phyloP scores from a whole-genome alignment of 2,113 vertebrate genomes.

The Oryzias woworae region DNA sequence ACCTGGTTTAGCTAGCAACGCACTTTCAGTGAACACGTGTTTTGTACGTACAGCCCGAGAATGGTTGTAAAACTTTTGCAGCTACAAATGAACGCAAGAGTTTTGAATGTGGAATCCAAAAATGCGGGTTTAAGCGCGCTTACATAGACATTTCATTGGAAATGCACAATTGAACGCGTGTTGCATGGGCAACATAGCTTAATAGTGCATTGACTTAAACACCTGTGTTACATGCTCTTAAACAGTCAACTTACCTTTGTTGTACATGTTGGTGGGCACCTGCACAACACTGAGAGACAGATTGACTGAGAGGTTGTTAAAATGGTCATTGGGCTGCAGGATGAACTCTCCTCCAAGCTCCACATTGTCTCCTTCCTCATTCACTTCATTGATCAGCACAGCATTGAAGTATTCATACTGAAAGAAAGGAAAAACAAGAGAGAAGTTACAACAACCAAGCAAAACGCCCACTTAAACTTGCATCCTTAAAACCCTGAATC shows the following conservation, averaged over 20 bases:
- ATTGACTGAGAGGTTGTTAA: constrained; percentile 97
- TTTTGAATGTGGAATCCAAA: no score
- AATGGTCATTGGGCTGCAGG: constrained; percentile 96
- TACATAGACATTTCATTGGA: no score
- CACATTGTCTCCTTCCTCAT: constrained; percentile 90
- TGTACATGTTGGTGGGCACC: constrained; percentile 99
- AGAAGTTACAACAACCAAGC: neutral
- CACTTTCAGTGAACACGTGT: no score
- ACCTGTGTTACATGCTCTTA: neutral
- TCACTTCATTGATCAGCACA: constrained; percentile 93
- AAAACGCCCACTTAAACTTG: constrained; percentile 2
- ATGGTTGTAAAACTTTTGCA: no score
- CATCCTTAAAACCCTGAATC: neutral
- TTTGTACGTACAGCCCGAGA: no score
- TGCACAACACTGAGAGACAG: constrained; percentile 96
- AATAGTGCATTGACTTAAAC: no score
- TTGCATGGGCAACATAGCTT: no score
- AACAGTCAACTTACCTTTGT: constrained; percentile 77
- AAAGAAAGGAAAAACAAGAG: constrained; percentile 34
- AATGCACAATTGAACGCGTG: no score
- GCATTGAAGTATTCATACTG: constrained; percentile 99
- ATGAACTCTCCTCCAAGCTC: constrained; percentile 96
- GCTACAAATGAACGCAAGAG: no score
- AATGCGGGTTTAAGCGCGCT: no score
- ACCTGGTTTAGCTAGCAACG: no score